Evolutionary conservation across 2,797 vertebrate genomes (phyloP).

Genomic region (Lycodopsis pacificus): DNA sequence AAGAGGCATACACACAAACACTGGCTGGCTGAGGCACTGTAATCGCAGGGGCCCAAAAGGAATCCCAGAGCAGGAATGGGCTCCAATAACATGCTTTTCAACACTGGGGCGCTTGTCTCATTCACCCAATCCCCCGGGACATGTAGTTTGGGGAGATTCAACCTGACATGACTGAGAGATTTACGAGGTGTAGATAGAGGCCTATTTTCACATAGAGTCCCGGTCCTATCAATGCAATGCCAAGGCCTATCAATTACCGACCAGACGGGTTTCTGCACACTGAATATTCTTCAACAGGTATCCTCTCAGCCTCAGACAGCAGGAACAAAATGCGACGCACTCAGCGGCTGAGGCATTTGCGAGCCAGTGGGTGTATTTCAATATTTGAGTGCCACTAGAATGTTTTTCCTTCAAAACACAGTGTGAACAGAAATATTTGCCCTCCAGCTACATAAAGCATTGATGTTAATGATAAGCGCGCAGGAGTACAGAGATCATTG

Average conservation of each 20-base stretch:
- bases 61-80: constrained; percentile 65
- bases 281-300: constrained; percentile 52
- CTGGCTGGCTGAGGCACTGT: constrained; percentile 43
- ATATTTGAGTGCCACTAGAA: constrained; percentile 67
- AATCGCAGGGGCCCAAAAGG: constrained; percentile 71
- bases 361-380: constrained; percentile 67
- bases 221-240: constrained; percentile 43
- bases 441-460: constrained; percentile 58
- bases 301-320: constrained; percentile 31
- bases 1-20: constrained; percentile 48
- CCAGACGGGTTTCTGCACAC: constrained; percentile 33
- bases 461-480: constrained; percentile 62
- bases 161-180: constrained; percentile 67
- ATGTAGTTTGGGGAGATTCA: constrained; percentile 68
- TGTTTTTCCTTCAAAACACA: constrained; percentile 63
- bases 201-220: constrained; percentile 58
- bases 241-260: constrained; percentile 64
- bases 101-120: constrained; percentile 58
- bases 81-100: constrained; percentile 75
- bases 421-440: constrained; percentile 65
- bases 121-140: constrained; percentile 60
- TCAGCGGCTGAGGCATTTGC: constrained; percentile 31
- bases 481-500: constrained; percentile 46
- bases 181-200: constrained; percentile 66
- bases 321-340: constrained; percentile 12